Base-by-base conservation (phyloP, 2,797 vertebrate genomes). In the Gephyroberyx darwinii region DNA sequence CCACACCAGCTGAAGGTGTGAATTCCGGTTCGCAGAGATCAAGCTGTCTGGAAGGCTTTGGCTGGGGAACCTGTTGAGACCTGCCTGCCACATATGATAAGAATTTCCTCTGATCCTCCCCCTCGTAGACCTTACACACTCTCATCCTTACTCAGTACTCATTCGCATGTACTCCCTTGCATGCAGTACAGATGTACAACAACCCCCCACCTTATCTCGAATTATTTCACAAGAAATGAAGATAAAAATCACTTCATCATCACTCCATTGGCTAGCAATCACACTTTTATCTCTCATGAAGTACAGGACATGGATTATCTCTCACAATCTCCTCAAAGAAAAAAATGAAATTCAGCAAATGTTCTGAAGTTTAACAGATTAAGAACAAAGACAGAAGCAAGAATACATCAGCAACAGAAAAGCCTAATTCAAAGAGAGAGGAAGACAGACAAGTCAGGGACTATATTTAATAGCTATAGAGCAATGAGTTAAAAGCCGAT, bases 81-180 rank as follows among this genome's bases (percentile, higher is more conserved):
- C 69, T 57, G 89, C 78, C 79, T 55, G 67, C 74, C 71, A 86
- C 77, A 86, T 71, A 83, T 71, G 77, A 84, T 78, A 85, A 86
- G 81, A 84, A 86, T 87, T 84, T 80, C 1, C 30, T 77, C 68
- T 85, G 71, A 68, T 73, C 69, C 72, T 71, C 63, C 53, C 59
- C 48, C 77, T 81, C 54, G 51, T 54, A 75, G 14, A 67, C 62
- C 79, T 73, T 55, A 80, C 69, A 56, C 76, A 37, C 64, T 71
- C 80, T 43, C 74, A 75, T 56, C 62, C 43, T 75, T 51, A 39
- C 47, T 61, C 39, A 43, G 65, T 47, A 74, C 22, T 52, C 51
- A 20, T 22, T 52, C 51, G 2, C 26, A 22, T 12, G 19, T 12
- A 30, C 20, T 30, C 52, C n/a, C 8, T 26, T 20, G 35, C 62